Percentiles rank a stretch among this genome's conserved stretches.
Conservation (phyloP, 1,140 invertebrate genomes). For the Eupeodes corollae region DNA sequence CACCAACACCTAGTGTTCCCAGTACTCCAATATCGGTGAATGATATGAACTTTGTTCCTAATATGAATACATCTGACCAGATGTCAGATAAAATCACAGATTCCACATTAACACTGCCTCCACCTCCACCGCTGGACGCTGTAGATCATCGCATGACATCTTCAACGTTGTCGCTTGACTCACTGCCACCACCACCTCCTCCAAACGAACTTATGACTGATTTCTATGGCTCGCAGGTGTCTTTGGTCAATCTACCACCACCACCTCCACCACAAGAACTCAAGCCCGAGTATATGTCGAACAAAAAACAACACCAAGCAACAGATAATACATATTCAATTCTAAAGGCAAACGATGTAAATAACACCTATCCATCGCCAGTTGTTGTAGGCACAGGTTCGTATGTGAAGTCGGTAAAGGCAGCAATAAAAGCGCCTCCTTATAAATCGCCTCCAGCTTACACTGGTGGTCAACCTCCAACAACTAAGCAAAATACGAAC, state of each 20-base stretch:
- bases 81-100: slow-evolving; percentile 35
- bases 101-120: slow-evolving; percentile 43
- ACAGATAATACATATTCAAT: background rate
- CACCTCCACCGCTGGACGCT: slow-evolving; percentile 28
- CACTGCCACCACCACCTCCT: slow-evolving; percentile 64
- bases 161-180: slow-evolving; percentile 62
- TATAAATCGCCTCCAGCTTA: slow-evolving; percentile 37
- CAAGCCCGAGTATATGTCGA: slow-evolving; percentile 14
- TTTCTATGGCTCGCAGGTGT: slow-evolving; percentile 53
- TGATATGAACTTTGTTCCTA: background rate
- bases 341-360: slow-evolving; percentile 5
- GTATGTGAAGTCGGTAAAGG: slow-evolving; percentile 31
- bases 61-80: background rate
- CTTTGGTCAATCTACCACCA: slow-evolving; percentile 54
- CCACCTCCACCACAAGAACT: slow-evolving; percentile 48
- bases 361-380: background rate
- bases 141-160: slow-evolving; percentile 47
- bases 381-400: background rate
- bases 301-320: background rate
- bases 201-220: slow-evolving; percentile 48
- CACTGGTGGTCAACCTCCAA: slow-evolving; percentile 20
- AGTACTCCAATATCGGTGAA: slow-evolving; percentile 16
- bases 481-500: background rate
- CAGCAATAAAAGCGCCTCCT: slow-evolving; percentile 31
- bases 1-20: slow-evolving; percentile 31